phyloP scores from a whole-genome alignment of 2,888 invertebrate genomes.

The Tupiocoris notatus region DNA sequence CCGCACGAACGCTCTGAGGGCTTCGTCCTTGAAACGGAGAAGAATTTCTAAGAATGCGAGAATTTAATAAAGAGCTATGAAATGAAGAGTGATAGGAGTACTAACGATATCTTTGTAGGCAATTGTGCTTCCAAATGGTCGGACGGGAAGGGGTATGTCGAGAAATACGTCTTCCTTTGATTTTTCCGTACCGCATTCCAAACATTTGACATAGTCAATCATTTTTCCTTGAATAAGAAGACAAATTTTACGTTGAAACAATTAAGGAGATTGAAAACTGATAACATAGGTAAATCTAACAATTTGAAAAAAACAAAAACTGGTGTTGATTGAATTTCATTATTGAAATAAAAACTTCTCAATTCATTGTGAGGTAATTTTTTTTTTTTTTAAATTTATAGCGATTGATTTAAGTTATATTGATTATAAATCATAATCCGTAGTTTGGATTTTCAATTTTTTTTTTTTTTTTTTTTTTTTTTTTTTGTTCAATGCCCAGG shows the following conservation, averaged over 20 bases:
- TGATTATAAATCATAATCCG: no score
- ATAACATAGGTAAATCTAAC: not conserved
- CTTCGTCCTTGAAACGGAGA: slow-evolving; percentile 71
- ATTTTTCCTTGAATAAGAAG: slow-evolving; percentile 61
- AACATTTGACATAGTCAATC: slow-evolving; percentile 86
- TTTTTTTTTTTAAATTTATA: no score
- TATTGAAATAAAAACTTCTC: no score
- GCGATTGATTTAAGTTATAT: no score
- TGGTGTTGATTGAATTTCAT: no score
- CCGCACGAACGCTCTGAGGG: slow-evolving; percentile 76
- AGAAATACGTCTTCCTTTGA: slow-evolving; percentile 78
- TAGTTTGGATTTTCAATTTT: no score
- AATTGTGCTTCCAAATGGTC: slow-evolving; percentile 73
- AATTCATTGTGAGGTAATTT: no score
- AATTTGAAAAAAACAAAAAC: slow-evolving; percentile 4
- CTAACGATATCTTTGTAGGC: slow-evolving; percentile 75
- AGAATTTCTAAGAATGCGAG: no score
- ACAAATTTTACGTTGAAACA: not conserved
- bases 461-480: no score
- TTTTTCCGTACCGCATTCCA: slow-evolving; percentile 80
- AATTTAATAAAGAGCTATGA: slow-evolving; percentile 25
- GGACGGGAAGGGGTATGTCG: slow-evolving; percentile 81
- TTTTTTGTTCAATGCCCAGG: no score
- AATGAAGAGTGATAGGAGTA: no score
- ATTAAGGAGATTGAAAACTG: not conserved